These are phyloP conservation scores for Malaclemys terrapin DNA, from an alignment of 2,113 vertebrate species.

Conservation along the genomic window DNA sequence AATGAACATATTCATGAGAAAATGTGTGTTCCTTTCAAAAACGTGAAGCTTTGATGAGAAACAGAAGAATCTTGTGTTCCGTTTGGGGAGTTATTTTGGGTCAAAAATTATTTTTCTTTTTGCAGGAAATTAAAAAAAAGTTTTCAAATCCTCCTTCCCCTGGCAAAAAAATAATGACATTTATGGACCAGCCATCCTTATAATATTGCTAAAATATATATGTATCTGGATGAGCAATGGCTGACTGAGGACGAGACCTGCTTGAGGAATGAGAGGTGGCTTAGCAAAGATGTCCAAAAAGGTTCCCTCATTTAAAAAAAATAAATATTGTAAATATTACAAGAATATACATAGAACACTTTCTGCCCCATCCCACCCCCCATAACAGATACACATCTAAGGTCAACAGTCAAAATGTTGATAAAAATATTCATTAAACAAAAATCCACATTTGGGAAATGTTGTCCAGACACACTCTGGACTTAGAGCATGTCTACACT, in stretches of 20 bases:
- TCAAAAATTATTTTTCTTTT: background rate
- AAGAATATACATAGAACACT: background rate
- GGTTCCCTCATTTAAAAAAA: background rate
- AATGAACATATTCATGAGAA: background rate
- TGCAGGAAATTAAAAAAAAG: background rate
- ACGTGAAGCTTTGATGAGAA: background rate
- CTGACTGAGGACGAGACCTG: background rate
- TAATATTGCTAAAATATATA: background rate
- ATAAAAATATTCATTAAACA: slow-evolving; percentile 34
- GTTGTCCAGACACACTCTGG: background rate
- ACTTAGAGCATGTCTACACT: too few relatives aligned
- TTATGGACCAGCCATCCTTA: background rate
- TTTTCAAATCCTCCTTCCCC: background rate
- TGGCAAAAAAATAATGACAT: background rate
- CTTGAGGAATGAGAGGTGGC: background rate
- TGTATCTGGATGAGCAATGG: background rate
- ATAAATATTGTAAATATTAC: background rate
- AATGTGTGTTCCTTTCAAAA: background rate
- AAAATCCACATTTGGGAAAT: slow-evolving; percentile 25
- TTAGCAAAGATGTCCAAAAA: background rate
- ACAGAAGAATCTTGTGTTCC: background rate
- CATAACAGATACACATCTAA: background rate
- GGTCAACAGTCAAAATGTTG: slow-evolving; percentile 2
- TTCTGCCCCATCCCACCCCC: background rate
- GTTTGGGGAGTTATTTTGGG: background rate